phyloP scores from a whole-genome alignment of 2,888 invertebrate genomes.

The Eutolmus rufibarbis region DNA sequence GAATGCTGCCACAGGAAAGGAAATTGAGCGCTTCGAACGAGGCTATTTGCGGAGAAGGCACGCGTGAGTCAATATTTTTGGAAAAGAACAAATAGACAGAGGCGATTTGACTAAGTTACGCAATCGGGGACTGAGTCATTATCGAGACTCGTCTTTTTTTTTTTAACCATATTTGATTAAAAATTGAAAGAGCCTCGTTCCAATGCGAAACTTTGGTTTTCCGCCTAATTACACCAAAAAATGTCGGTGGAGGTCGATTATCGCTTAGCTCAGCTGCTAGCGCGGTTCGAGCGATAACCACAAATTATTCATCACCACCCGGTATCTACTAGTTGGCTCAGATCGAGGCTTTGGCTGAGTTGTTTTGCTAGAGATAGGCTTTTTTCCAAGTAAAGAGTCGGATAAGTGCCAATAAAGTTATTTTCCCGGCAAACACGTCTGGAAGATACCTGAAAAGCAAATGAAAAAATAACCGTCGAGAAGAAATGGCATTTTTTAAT shows the following conservation, averaged over 20 bases:
- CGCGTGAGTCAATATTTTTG: neutral
- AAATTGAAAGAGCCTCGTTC: neutral
- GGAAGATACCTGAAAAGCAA: neutral
- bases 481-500: neutral
- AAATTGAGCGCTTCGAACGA: neutral
- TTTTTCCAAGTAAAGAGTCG: neutral
- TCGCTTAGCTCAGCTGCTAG: neutral
- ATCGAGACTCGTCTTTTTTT: neutral
- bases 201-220: constrained; percentile 10
- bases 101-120: neutral
- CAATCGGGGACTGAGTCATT: constrained; percentile 1
- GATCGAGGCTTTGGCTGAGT: neutral
- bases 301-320: neutral
- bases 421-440: neutral
- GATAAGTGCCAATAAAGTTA: neutral
- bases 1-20: neutral
- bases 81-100: neutral
- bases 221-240: constrained; percentile 14
- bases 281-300: neutral
- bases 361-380: neutral
- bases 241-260: neutral
- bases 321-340: neutral
- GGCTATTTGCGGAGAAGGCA: neutral
- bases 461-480: neutral
- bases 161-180: constrained; percentile 2